Percentiles rank a stretch among this genome's conserved stretches.
These are phyloP conservation scores for Hemicrepidius hirtus DNA, from an alignment of 2,888 invertebrate species.

Conservation along the genomic window DNA sequence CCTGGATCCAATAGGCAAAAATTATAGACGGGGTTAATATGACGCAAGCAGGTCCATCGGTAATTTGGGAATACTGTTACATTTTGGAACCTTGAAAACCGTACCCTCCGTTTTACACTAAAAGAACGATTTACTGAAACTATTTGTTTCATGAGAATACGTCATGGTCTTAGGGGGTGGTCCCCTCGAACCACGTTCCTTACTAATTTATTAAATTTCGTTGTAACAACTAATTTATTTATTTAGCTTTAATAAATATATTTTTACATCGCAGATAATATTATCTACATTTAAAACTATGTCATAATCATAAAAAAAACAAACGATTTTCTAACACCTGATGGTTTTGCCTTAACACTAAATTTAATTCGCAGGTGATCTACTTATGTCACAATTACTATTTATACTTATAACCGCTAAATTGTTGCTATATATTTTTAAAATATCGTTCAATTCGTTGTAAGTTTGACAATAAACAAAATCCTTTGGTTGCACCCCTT, in stretches of 20 bases:
- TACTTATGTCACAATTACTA: conserved; percentile 12
- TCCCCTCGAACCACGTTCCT: too few species aligned
- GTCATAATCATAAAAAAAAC: neutral
- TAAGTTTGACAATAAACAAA: conserved; percentile 75
- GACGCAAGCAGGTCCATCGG: too few species aligned
- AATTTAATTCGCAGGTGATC: neutral
- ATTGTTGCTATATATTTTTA: conserved; percentile 25
- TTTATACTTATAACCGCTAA: neutral
- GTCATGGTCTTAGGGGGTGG: too few species aligned
- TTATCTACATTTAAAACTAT: neutral
- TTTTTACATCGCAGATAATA: neutral
- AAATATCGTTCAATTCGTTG: conserved; percentile 72
- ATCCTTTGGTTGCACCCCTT: conserved; percentile 76
- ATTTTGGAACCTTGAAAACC: too few species aligned
- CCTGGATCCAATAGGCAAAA: too few species aligned
- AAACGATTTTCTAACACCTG: conserved; percentile 17
- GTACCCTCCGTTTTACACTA: too few species aligned
- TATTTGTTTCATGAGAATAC: too few species aligned
- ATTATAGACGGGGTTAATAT: too few species aligned
- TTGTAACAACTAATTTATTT: neutral
- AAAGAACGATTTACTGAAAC: too few species aligned
- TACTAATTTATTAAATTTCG: too few species aligned
- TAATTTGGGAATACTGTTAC: too few species aligned
- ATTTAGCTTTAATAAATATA: neutral
- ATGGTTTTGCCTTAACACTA: conserved; percentile 3